Base-by-base conservation (phyloP, 2,113 vertebrate species). In the Vimba vimba region DNA sequence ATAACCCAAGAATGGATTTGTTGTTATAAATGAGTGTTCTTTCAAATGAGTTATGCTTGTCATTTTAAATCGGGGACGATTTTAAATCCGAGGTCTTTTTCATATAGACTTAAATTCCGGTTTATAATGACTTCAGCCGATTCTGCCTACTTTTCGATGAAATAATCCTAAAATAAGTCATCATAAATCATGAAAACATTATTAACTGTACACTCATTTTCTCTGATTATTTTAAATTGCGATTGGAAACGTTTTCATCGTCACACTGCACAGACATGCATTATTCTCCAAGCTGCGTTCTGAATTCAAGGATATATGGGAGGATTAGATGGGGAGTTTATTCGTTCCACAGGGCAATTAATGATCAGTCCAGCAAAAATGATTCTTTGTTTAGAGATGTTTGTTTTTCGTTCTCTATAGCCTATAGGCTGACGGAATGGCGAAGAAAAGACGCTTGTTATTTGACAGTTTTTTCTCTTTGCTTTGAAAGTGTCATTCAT, bases 111-210 rank as follows among this genome's bases (percentile, higher is more conserved):
- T 17, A 75, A 75, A 33, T 43, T 64, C 79, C 43, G 33, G 21
- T n/a, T 19, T 36, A 43, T 52, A 33, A 33, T 27, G 36, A 80
- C 59, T 27, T 79, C 7, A 52, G 62, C 79, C 52, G 17, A 5
- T 21, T 55, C 6, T 57, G 19, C 55, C 47, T 36, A 36, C 8
- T 64, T 86, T 73, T 9, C 76, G 73, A 21, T 33, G 64, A 85
- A 83, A 85, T 60, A 52, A 71, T 45, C 55, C 75, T 81, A 77
- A 84, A 84, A 75, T 43, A 47, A 81, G 27, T 47, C n/a, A 19
- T 27, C 60, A 75, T 87, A 82, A 81, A 86, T 86, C 79, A 77
- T 45, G 43, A 60, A 82, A 89, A 88, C 79, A 78, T 88, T 86
- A 82, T 84, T 85, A 86, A 82, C 50, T 47, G 47, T 33, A 23